Evolutionary conservation across 2,113 vertebrate genomes (phyloP), one percentile per base, ranked within the genome.

Genomic region (Melanerpes formicivorus): DNA sequence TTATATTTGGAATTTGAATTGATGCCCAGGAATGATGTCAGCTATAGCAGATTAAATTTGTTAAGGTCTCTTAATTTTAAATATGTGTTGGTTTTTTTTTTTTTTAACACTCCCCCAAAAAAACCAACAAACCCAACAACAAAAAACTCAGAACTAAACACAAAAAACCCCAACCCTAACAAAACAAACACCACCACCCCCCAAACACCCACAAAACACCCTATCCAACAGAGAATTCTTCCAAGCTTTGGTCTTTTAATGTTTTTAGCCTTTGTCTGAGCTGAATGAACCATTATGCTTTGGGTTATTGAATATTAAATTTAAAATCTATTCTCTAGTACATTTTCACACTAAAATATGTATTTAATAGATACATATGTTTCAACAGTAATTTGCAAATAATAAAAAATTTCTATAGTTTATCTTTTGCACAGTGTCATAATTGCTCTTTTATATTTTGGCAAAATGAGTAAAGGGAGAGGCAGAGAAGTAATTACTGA

Each of bases 1-100:
- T 96, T 95, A 96, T 96, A 95, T 95, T 96, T 95, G 87, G 85
- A 90, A 69, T 91, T 95, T 97, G 91, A 97, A 80, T 92, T 34
- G 4, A 32, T 93, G 93, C 95, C 84, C 91, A 92, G 93, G 75
- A 96, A 87, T 95, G 90, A 96, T 95, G 83, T 96, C 93, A 98
- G 77, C 83, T 91, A 74, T 80, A 96, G 87, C 77, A 95, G 84
- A 96, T 93, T 90, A 91, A 64, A n/a, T 96, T 95, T 94, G 55
- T 90, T 93, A 88, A 90, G 3, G 30, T 95, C 80, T 94, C 77
- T 92, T 92, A 37, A 79, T 83, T 97, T 95, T 83, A 90, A 66
- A 72, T 92, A 70, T 91, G 84, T 92, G n/a, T 90, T 77, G 95
- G 95, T 78, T 91, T 30, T 90, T 77, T 95, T 96, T 82, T 54